phyloP scores from a whole-genome alignment of 2,888 invertebrate genomes.

The Pterostichus madidus region DNA sequence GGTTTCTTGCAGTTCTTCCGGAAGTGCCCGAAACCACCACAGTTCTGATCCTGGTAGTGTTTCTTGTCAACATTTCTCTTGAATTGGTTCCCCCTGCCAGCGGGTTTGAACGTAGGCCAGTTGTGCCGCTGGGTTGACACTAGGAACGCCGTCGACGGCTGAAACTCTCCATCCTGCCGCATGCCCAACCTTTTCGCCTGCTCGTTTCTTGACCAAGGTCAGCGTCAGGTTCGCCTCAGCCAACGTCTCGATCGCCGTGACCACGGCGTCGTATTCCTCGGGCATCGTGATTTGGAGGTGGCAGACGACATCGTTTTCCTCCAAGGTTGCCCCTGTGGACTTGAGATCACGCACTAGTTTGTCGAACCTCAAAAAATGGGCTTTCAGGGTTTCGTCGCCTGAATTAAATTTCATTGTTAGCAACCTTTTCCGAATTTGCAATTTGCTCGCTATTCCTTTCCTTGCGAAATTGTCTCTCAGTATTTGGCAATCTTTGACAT shows the following conservation, averaged over 20 bases:
- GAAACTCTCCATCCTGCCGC: conserved; percentile 19
- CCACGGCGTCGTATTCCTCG: conserved; percentile 60
- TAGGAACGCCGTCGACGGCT: conserved; percentile 2
- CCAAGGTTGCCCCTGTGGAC: conserved; percentile 68
- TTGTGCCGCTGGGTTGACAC: conserved; percentile 12
- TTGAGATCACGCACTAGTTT: conserved; percentile 68
- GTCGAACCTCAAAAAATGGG: conserved; percentile 64
- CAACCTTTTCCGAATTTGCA: conserved; percentile 62
- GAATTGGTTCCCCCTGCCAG: neutral
- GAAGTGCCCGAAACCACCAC: conserved; percentile 10
- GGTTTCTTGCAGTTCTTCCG: conserved; percentile 25
- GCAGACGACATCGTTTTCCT: conserved; percentile 68
- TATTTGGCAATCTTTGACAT: conserved; percentile 68
- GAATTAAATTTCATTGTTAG: conserved; percentile 66
- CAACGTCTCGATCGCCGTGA: conserved; percentile 67
- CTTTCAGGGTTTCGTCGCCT: conserved; percentile 47
- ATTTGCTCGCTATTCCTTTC: conserved; percentile 21
- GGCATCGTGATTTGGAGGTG: conserved; percentile 69
- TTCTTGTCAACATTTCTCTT: conserved; percentile 13
- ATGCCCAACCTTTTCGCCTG: conserved; percentile 16
- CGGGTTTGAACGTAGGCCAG: neutral
- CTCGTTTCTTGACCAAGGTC: conserved; percentile 32
- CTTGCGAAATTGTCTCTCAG: conserved; percentile 26
- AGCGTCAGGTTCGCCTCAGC: conserved; percentile 16
- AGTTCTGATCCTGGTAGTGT: conserved; percentile 32